These are phyloP conservation scores for Eueides isabella DNA, from an alignment of 1,140 invertebrate genomes.

Conservation along the genomic window DNA sequence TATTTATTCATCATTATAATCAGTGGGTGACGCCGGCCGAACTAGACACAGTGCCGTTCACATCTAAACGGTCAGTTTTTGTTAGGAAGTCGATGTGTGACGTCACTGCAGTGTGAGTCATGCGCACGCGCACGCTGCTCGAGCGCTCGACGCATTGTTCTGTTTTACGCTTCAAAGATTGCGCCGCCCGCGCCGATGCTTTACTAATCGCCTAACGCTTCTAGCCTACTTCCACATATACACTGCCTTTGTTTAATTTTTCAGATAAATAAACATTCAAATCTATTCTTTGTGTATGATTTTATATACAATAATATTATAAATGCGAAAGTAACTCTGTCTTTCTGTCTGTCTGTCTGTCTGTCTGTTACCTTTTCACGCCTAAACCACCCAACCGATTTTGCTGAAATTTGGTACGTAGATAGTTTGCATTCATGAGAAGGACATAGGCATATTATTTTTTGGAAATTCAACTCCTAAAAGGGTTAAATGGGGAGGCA, in stretches of 20 bases:
- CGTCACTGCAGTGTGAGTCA: slow-evolving; percentile 11
- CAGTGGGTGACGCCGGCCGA: neutral
- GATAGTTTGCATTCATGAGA: too few relatives aligned
- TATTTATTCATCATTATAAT: neutral
- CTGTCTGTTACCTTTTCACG: too few relatives aligned
- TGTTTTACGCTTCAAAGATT: slow-evolving; percentile 1
- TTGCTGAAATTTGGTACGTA: too few relatives aligned
- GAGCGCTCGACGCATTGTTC: neutral
- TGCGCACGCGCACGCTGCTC: slow-evolving; percentile 12
- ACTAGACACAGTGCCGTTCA: neutral
- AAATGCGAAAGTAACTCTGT: too few relatives aligned
- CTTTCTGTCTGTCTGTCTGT: too few relatives aligned
- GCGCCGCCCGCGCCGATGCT: neutral
- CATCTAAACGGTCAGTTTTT: neutral
- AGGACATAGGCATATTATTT: too few relatives aligned
- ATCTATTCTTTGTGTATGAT: neutral
- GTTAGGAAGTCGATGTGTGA: neutral
- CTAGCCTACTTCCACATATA: neutral
- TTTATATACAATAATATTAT: neutral
- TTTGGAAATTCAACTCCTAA: too few relatives aligned
- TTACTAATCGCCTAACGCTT: neutral
- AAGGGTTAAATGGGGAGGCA: too few relatives aligned
- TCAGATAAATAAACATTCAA: neutral
- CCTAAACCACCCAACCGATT: too few relatives aligned
- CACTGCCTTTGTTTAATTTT: slow-evolving; percentile 1